Percentiles rank a stretch among this genome's conserved stretches.
phyloP scores from a whole-genome alignment of 2,113 vertebrate species.

The Erythrolamprus reginae region DNA sequence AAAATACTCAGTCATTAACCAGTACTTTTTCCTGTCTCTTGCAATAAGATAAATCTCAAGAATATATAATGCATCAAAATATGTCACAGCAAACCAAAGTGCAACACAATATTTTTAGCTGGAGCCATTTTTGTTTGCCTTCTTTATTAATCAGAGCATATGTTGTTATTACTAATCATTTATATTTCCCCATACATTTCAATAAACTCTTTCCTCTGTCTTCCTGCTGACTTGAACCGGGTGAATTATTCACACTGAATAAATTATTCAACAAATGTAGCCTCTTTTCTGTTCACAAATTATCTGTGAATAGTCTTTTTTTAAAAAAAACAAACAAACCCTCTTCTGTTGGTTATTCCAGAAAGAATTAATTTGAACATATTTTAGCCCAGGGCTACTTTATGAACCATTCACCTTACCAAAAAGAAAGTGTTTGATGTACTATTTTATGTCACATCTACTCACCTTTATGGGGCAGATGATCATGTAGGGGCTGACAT shows the following conservation, averaged over 20 bases:
- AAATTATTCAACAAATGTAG: constrained; percentile 35
- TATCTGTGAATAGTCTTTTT: constrained; percentile 14
- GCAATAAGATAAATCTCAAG: constrained; percentile 54
- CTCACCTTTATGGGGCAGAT: neutral
- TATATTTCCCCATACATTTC: constrained; percentile 65
- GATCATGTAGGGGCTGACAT: neutral
- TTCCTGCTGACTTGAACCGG: constrained; percentile 54
- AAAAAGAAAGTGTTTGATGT: neutral
- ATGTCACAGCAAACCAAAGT: constrained; percentile 60
- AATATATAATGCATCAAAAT: constrained; percentile 46
- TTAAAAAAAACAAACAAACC: too few relatives aligned
- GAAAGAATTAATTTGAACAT: constrained; percentile 22
- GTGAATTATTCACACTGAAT: constrained; percentile 46
- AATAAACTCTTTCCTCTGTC: constrained; percentile 58
- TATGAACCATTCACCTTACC: constrained; percentile 8
- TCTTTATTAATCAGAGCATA: constrained; percentile 55
- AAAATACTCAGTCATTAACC: neutral
- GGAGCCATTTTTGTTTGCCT: constrained; percentile 63
- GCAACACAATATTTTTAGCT: constrained; percentile 49
- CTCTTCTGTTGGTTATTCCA: constrained; percentile 13
- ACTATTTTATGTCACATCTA: neutral
- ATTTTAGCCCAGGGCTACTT: constrained; percentile 13
- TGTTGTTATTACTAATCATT: constrained; percentile 58
- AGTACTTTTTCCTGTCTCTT: neutral
- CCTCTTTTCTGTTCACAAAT: constrained; percentile 1